These are phyloP conservation scores for Pachyuromys duprasi DNA, from an alignment of 2,797 vertebrate genomes.

Conservation along the genomic window DNA sequence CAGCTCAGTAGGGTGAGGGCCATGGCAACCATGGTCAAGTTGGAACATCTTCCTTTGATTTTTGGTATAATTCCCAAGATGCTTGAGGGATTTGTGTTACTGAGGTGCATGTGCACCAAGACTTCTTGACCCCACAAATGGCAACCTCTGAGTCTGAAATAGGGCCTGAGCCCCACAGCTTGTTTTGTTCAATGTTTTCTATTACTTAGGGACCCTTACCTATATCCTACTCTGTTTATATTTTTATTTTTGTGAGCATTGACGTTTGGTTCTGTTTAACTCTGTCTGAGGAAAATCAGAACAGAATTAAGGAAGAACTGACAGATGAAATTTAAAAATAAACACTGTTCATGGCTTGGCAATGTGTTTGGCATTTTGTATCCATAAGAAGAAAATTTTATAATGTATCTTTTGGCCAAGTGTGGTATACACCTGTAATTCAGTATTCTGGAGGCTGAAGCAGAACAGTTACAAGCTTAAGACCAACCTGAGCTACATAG, in stretches of 20 bases:
- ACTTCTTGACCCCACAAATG: neutral
- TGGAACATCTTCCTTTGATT: slow-evolving; percentile 42
- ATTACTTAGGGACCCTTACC: slow-evolving; percentile 8
- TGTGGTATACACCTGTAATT: neutral
- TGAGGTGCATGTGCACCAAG: neutral
- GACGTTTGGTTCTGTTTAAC: slow-evolving; percentile 20
- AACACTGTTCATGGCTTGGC: neutral
- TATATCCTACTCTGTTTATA: slow-evolving; percentile 20
- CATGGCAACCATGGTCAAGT: neutral
- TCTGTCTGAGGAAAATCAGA: neutral
- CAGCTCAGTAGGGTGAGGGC: neutral
- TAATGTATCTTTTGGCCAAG: neutral
- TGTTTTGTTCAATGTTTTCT: slow-evolving; percentile 7
- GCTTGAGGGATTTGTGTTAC: slow-evolving; percentile 9
- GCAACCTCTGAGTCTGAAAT: neutral
- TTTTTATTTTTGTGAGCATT: slow-evolving; percentile 55
- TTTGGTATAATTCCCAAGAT: slow-evolving; percentile 31
- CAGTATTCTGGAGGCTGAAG: too few relatives aligned
- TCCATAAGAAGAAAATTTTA: slow-evolving; percentile 4
- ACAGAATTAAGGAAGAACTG: slow-evolving; percentile 51
- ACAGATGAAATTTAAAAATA: neutral
- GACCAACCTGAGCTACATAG: neutral
- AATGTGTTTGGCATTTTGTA: slow-evolving; percentile 36
- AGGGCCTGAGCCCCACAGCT: neutral
- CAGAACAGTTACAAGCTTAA: neutral